Conservation (phyloP, 2,797 vertebrate genomes). For the Ctenosaura bakeri region DNA sequence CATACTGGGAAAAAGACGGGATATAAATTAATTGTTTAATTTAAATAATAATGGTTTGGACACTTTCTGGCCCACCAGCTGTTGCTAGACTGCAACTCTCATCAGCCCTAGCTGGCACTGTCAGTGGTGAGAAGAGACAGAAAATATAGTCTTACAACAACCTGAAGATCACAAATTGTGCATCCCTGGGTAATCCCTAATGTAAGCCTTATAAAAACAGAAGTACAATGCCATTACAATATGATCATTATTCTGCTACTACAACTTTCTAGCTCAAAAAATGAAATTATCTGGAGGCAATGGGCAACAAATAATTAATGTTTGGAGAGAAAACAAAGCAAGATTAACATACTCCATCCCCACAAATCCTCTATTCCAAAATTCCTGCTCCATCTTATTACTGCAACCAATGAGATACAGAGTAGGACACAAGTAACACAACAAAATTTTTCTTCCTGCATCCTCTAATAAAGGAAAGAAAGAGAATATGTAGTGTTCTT, state of each 20-base stretch:
- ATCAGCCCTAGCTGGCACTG: background rate
- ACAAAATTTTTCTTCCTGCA: slow-evolving; percentile 29
- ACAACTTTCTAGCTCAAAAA: background rate
- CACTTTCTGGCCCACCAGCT: no score
- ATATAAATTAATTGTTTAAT: no score
- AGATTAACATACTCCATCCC: background rate
- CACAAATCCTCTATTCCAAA: background rate
- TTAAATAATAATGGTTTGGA: no score
- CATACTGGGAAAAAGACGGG: no score
- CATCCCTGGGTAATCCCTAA: no score
- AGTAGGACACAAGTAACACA: slow-evolving; percentile 35
- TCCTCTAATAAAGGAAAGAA: slow-evolving; percentile 11
- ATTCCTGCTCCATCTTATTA: slow-evolving; percentile 37
- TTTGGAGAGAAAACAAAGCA: slow-evolving; percentile 36
- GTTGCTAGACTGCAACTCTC: background rate
- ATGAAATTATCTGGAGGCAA: background rate
- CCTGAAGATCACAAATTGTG: no score
- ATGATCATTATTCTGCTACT: background rate
- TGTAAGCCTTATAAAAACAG: background rate
- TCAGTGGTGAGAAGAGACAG: no score
- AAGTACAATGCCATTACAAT: background rate
- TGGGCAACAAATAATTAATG: slow-evolving; percentile 17
- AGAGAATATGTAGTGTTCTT: background rate
- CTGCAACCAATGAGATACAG: slow-evolving; percentile 33
- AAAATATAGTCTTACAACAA: no score